Base-by-base conservation (phyloP, 2,113 vertebrate genomes). In the Machaerirhynchus nigripectus region DNA sequence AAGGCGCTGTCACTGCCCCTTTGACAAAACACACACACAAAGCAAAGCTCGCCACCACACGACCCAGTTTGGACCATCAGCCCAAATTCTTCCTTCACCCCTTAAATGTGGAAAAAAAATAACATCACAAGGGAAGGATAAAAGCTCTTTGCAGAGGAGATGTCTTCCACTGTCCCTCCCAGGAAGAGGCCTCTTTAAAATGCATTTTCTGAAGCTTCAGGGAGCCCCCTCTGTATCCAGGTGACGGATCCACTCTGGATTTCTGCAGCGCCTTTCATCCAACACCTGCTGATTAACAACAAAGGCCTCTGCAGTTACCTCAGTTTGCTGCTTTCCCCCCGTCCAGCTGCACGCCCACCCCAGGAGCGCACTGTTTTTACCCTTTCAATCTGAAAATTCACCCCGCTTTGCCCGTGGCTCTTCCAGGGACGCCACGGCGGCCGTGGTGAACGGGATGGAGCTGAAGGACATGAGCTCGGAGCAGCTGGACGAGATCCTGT, bases 401-500 rank as follows among this genome's bases (percentile, higher is more conserved):
- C 10, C 33, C 44, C 3, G 14, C 77, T 75, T 44, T 81, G 42
- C 79, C 86, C 13, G 1, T 47, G 93, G 37, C 53, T 89, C 6
- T 78, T 91, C 3, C 81, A 98, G 98, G 52, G 97, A 98, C 1
- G 98, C 98, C 6, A 98, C 93, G n/a, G 98, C 98, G 2, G 97
- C 97, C 3, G 98, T 98, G 28, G 96, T 98, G 39, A 98, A 98
- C 0, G 98, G 98, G 71, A 97, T 94, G 96, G 98, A 98, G 64
- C 94, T 98, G 94, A 98, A 98, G 94, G 98, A 98, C 28, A 98
- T 98, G 98, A 97, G 76, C 42, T 39, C 60, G 1, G 94, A 98
- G 89, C 95, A 98, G 73, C 92, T 98, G 84, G 98, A 98, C 4
- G 97, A 98, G 7, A 91, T 98, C 89, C 37, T 98, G 71, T 16